These are phyloP conservation scores for Trissolcus japonicus DNA, from an alignment of 2,888 invertebrate genomes.

Conservation along the genomic window DNA sequence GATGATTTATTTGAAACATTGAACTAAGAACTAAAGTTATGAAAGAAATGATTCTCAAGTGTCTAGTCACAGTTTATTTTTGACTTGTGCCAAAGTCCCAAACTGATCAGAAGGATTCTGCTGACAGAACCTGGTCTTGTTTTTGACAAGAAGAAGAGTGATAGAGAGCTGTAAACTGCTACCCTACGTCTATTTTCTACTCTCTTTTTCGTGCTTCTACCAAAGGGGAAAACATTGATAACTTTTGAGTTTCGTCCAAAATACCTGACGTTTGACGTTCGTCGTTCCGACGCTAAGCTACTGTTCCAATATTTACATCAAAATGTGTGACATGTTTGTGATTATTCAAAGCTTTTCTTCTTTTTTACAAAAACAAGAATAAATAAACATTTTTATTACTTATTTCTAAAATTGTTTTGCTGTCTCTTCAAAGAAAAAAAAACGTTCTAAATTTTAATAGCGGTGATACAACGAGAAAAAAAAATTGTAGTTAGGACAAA, in stretches of 20 bases:
- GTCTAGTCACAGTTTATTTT: too few species aligned
- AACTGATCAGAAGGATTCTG: neutral
- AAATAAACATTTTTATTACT: neutral
- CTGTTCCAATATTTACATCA: slow-evolving; percentile 43
- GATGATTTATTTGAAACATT: too few species aligned
- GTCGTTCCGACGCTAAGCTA: slow-evolving; percentile 65
- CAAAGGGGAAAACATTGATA: slow-evolving; percentile 39
- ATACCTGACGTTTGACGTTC: slow-evolving; percentile 69
- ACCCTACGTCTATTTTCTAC: slow-evolving; percentile 46
- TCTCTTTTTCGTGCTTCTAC: slow-evolving; percentile 50
- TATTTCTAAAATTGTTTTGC: neutral
- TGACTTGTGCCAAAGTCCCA: neutral
- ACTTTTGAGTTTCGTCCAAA: slow-evolving; percentile 60
- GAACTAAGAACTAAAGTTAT: too few species aligned
- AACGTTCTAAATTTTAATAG: slow-evolving; percentile 18
- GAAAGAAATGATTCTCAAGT: too few species aligned
- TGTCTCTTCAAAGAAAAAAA: neutral
- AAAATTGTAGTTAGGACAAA: slow-evolving; percentile 35
- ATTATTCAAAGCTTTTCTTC: neutral
- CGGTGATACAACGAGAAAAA: slow-evolving; percentile 24
- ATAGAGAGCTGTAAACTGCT: slow-evolving; percentile 15
- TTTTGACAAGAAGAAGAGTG: neutral
- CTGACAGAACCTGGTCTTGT: slow-evolving; percentile 2
- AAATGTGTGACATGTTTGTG: slow-evolving; percentile 5
- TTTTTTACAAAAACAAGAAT: neutral